These are phyloP conservation scores for Arbacia lixula DNA, from an alignment of 53 echinoderm and acorn worm genomes.

Conservation along the genomic window DNA sequence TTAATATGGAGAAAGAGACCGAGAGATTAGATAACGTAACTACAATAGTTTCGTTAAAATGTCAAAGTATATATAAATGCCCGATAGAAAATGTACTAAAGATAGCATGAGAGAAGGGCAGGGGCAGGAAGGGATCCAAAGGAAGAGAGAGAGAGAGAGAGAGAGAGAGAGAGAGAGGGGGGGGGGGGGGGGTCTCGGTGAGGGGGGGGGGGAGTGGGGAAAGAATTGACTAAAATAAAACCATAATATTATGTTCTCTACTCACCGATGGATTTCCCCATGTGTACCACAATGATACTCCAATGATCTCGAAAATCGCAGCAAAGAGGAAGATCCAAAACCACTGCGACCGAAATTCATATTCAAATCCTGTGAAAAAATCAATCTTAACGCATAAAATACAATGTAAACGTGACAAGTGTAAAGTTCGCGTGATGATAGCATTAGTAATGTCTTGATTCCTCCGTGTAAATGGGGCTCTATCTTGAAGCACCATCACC, in stretches of 20 bases:
- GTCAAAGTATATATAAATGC: too few species aligned
- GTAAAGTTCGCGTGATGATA: too few species aligned
- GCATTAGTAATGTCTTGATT: too few species aligned
- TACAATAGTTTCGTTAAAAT: too few species aligned
- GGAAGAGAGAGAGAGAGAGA: neutral
- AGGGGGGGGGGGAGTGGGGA: neutral
- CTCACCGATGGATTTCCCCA: conserved; percentile 10
- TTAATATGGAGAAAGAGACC: too few species aligned
- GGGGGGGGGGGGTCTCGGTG: neutral
- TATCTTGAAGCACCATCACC: too few species aligned
- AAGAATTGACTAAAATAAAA: neutral
- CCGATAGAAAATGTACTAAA: too few species aligned
- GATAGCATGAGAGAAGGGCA: too few species aligned
- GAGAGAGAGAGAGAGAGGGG: neutral
- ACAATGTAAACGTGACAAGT: too few species aligned
- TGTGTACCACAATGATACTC: conserved; percentile 19
- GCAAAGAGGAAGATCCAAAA: conserved; percentile 71
- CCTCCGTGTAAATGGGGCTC: too few species aligned
- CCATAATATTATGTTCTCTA: neutral
- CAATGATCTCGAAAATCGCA: conserved; percentile 17
- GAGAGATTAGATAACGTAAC: too few species aligned
- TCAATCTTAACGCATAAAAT: too few species aligned
- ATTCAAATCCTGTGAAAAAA: conserved; percentile 57
- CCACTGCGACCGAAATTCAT: conserved; percentile 78
- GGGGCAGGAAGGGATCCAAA: neutral